Evolutionary conservation across 2,797 vertebrate species (phyloP), one percentile per base, ranked within the genome.

Genomic region (Cygnus olor): DNA sequence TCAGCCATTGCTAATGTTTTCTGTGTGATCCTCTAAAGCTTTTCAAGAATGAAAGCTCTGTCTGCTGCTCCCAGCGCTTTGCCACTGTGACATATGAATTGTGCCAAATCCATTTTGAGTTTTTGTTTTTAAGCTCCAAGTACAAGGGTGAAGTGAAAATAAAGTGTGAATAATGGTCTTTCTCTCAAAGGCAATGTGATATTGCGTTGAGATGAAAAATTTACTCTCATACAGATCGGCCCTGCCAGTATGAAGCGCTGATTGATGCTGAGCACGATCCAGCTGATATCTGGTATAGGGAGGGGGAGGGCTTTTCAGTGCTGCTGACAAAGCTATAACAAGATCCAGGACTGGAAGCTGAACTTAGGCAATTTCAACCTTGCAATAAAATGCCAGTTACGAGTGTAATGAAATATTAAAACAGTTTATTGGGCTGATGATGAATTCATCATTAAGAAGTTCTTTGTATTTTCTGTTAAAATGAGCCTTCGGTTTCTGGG

Each of bases 121-220:
- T 96, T 94, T 95, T 94, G 89, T 90, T 96, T 96, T 91, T 94
- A 96, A 94, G 91, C 80, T 91, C 89, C 1, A 36, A 94, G 78
- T 78, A 91, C 71, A 93, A 93, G 88, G 74, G 34, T 93, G 91
- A 97, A 96, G 95, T 95, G 94, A 96, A 95, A 97, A 97, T 96
- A 91, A 97, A 95, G 91, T 94, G 94, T 93, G 94, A 94, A 94
- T 94, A 95, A 94, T 95, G 89, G 69, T 78, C 87, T 91, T 96
- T 90, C 79, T 91, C 78, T 95, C 80, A 91, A 91, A 96, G 85
- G 80, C 93, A 88, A 86, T 47, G 80, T 95, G 95, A 85, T 94
- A 69, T 10, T 80, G 77, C 1, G 7, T 83, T 92, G 72, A 72
- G 77, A 87, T 89, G 94, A 83, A 89, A 95, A 97, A 95, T 81